Conservation (phyloP, 2,113 vertebrate species). For the Diadophis punctatus region DNA sequence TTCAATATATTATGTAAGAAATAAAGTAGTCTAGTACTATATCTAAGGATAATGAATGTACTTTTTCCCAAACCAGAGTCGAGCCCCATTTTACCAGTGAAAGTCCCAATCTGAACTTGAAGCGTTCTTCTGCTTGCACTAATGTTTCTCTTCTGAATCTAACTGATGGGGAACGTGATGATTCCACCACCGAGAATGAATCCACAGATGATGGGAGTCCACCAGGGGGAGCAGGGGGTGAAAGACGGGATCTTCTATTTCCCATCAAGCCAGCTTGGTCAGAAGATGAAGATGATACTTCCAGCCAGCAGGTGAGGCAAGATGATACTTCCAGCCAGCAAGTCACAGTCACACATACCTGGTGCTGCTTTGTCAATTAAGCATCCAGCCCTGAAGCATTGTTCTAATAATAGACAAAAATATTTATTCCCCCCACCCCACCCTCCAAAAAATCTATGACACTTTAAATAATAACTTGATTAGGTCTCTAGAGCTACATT, state of each 20-base stretch:
- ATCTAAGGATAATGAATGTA: background rate
- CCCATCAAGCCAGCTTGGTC: constrained; percentile 40
- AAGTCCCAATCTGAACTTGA: constrained; percentile 56
- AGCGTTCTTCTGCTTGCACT: constrained; percentile 60
- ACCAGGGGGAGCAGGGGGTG: background rate
- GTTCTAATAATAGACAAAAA: background rate
- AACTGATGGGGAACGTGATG: constrained; percentile 47
- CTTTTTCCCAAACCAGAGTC: constrained; percentile 35
- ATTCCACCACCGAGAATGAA: constrained; percentile 39
- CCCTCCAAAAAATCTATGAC: background rate
- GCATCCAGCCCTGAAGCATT: background rate
- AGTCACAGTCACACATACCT: background rate
- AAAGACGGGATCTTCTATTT: background rate
- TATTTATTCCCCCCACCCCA: no score
- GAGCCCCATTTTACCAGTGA: constrained; percentile 53
- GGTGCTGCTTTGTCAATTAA: background rate
- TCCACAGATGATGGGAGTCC: constrained; percentile 39
- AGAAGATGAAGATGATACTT: constrained; percentile 52
- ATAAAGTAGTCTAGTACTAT: background rate
- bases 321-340: constrained; percentile 45
- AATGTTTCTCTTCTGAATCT: constrained; percentile 65
- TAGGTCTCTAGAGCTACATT: background rate
- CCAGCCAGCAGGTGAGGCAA: constrained; percentile 54
- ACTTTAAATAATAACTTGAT: background rate
- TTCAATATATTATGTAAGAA: background rate